A percentile compares a stretch with the other conserved stretches of the same genome.
These are phyloP conservation scores for Spea bombifrons DNA, from an alignment of 2,113 vertebrate species.

Conservation along the genomic window DNA sequence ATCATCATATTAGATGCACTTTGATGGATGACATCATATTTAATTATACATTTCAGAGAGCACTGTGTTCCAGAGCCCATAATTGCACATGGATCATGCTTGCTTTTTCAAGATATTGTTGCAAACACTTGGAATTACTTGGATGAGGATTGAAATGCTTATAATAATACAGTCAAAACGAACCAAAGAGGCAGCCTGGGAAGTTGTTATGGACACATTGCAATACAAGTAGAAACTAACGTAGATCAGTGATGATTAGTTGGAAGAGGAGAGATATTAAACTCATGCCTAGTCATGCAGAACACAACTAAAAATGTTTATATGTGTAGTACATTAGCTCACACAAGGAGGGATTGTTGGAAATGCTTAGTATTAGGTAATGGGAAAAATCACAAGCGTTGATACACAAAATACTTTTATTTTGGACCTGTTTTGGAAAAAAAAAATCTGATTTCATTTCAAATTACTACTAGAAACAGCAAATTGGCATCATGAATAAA, in stretches of 20 bases:
- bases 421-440: too few relatives aligned
- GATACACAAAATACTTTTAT: too few relatives aligned
- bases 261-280: not conserved
- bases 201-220: not conserved
- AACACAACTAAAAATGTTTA: not conserved
- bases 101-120: constrained; percentile 9
- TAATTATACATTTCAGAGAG: constrained; percentile 30
- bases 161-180: constrained; percentile 19
- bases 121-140: constrained; percentile 11
- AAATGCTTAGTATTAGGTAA: constrained; percentile 20
- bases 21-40: constrained; percentile 25
- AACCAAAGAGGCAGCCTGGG: not conserved
- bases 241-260: not conserved
- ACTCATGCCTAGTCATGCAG: constrained; percentile 2
- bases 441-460: too few relatives aligned
- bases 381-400: constrained; percentile 6
- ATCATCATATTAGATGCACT: constrained; percentile 3
- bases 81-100: constrained; percentile 34
- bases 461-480: too few relatives aligned
- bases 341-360: constrained; percentile 4
- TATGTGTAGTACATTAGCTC: constrained; percentile 8
- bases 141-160: not conserved
- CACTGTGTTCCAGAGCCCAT: constrained; percentile 13
- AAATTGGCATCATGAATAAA: too few relatives aligned
- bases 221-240: not conserved